Evolutionary conservation across 1,140 invertebrate genomes (phyloP), one percentile per base, ranked within the genome.

Genomic region (Papilio helenus): DNA sequence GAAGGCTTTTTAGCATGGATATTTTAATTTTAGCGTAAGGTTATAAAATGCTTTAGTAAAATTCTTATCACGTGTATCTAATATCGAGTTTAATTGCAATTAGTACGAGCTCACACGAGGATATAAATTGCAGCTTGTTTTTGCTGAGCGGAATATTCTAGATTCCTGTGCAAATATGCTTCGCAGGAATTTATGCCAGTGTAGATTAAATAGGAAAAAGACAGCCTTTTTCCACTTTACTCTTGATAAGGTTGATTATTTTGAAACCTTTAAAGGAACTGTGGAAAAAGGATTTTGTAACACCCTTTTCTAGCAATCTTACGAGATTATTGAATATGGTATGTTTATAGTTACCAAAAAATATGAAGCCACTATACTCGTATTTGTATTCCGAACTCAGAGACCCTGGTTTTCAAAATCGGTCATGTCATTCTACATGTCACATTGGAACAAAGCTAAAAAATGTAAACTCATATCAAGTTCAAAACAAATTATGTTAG

Each of bases 71-170:
- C 34, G 44, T 74, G 72, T 26, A 74, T 74, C 20, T 74, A n/a
- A 58, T 29, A 77, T n/a, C 34, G 9, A 58, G 55, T 77, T 77
- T 77, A 77, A 76, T 76, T 76, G 74, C 74, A 76, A 76, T 76
- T 76, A 76, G 23, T 58, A 55, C 74, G 23, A 23, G 74, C 26
- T 55, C 74, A 23, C 61, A 68, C 61, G 61, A 34, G 14, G 26
- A 68, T 76, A 76, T 76, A 58, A 76, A 77, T 77, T 77, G 55
- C 51, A 77, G 65, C 76, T 77, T 61, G 39, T 77, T 61, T 77
- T 77, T 77, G 14, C 29, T 39, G 55, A 77, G 76, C 76, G 39
- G 51, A 77, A 77, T 65, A 61, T 29, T 65, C 51, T 77, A 18
- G 51, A 77, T 65, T 77, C 76, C 51, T 14, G 18, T 20, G 51